phyloP scores from a whole-genome alignment of 2,113 vertebrate species.

The Macquaria ambigua region DNA sequence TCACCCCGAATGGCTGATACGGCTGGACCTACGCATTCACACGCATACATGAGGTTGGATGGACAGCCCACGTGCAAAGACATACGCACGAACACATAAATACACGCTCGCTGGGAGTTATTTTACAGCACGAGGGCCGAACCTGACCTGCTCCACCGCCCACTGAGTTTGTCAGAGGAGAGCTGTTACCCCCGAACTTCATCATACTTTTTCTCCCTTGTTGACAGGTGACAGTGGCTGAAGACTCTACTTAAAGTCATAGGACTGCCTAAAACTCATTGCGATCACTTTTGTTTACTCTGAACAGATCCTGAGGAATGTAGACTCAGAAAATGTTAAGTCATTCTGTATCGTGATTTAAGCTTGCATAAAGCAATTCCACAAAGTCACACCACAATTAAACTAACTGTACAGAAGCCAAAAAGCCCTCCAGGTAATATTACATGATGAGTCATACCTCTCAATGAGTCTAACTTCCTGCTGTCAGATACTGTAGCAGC shows the following conservation, averaged over 20 bases:
- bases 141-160: conserved; percentile 29
- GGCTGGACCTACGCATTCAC: conserved; percentile 7
- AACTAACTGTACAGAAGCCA: conserved; percentile 6
- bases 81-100: conserved; percentile 4
- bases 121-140: conserved; percentile 19
- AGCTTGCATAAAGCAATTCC: neutral
- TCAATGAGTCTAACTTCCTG: neutral
- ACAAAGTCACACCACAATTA: neutral
- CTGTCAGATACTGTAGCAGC: neutral
- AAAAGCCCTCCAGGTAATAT: conserved; percentile 2
- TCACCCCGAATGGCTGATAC: conserved; percentile 26
- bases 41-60: conserved; percentile 1
- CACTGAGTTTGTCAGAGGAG: conserved; percentile 23
- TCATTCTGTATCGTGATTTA: neutral
- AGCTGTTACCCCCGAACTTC: conserved; percentile 5
- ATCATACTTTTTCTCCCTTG: neutral
- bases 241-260: neutral
- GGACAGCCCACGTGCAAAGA: conserved; percentile 4
- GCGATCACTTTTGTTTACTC: neutral
- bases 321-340: neutral
- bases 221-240: neutral
- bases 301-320: neutral
- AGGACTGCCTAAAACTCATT: neutral
- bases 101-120: neutral
- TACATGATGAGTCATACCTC: conserved; percentile 17